Conservation (phyloP, 2,888 invertebrate genomes). For the Keiferia lycopersicella region DNA sequence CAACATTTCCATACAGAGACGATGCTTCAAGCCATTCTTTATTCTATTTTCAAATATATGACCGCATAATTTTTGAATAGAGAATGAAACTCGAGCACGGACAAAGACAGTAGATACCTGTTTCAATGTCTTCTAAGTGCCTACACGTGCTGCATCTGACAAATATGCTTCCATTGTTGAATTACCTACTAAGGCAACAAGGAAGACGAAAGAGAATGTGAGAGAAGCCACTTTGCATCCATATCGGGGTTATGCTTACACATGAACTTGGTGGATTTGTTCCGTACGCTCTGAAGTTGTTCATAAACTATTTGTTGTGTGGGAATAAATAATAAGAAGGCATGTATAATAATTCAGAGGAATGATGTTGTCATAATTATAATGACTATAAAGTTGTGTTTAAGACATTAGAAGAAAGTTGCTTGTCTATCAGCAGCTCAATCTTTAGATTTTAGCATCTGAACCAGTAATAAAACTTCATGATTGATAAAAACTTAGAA, state of each 20-base stretch:
- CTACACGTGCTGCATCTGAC: constrained; percentile 60
- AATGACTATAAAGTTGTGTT: too few relatives aligned
- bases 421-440: too few relatives aligned
- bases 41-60: constrained; percentile 59
- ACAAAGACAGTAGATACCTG: constrained; percentile 58
- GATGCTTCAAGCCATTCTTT: constrained; percentile 51
- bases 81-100: constrained; percentile 61
- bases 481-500: too few relatives aligned
- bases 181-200: constrained; percentile 52
- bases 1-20: constrained; percentile 54
- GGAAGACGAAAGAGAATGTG: constrained; percentile 62
- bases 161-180: constrained; percentile 67
- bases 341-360: background rate
- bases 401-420: too few relatives aligned
- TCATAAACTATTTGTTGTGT: constrained; percentile 7
- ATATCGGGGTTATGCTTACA: constrained; percentile 34
- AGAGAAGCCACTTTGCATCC: constrained; percentile 50
- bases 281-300: constrained; percentile 17
- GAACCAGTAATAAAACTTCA: too few relatives aligned
- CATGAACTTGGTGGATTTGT: constrained; percentile 25
- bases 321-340: background rate
- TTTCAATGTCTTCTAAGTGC: constrained; percentile 63
- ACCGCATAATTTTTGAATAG: constrained; percentile 69
- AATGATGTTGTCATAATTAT: background rate
- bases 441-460: too few relatives aligned